Evolutionary conservation across 1,140 invertebrate species (phyloP), one percentile per base, ranked within the genome.

Genomic region (Dreissena polymorpha): DNA sequence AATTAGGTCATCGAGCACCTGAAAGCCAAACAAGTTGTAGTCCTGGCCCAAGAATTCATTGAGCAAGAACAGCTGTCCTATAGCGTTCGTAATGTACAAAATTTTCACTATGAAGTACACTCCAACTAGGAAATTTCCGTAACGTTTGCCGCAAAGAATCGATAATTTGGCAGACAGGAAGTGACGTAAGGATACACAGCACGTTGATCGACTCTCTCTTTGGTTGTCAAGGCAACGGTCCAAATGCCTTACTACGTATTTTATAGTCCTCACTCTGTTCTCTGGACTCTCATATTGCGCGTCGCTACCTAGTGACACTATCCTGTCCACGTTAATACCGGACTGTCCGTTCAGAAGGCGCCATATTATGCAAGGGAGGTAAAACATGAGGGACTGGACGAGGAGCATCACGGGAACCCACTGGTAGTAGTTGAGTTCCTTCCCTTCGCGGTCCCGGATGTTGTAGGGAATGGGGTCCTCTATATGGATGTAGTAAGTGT

Each of bases 321-420:
- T 92, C 39, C 90, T 76, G 69, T 92, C 90, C 0, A 93, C 91
- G 86, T 93, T 91, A 67, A 93, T 93, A 64, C 94, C 94, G 21
- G 93, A 94, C 69, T 94, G 92, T 65, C 90, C 90, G 77, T 94
- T 93, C 29, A 94, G 86, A 25, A 93, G 91, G 49, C 94, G 90
- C 94, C 94, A 95, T 21, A 94, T 90, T 18, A 94, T 93, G 80
- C 94, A 94, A 0, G 94, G 94, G 74, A 94, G 76, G 86, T 94
- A 94, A 88, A 94, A 95, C 71, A 94, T 89, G 39, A 94, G 91
- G 7, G 94, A 94, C 89, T 94, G 94, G 5, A 94, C 90, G 29
- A 94, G 86, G 16, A 94, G 86, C 80, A 95, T 94, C 49, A 95
- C 92, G 8, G 94, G 94, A 10, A 94, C 93, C 94, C 94, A 95